A percentile compares a stretch with the other conserved stretches of the same genome.
These are phyloP conservation scores for Chrysochloris asiatica DNA, from an alignment of 2,113 vertebrate genomes.

Conservation along the genomic window DNA sequence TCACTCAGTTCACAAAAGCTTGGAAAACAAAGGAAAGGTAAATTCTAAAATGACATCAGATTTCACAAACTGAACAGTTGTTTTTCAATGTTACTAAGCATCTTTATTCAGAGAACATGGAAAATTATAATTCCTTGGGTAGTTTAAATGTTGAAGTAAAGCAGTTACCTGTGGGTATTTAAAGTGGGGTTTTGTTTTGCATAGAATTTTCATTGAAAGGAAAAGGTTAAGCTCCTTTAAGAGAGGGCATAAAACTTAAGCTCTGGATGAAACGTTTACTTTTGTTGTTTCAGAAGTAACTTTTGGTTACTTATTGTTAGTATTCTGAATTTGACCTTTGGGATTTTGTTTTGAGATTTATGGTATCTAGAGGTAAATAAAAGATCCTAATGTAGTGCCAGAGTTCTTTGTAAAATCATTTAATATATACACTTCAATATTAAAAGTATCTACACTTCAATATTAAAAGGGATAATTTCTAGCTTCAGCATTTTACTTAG, in stretches of 20 bases:
- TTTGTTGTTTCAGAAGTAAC: background rate
- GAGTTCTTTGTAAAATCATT: background rate
- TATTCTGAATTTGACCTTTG: conserved; percentile 5
- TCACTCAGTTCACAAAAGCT: no score
- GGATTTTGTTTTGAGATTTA: conserved; percentile 16
- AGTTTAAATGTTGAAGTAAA: background rate
- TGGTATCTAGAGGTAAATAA: background rate
- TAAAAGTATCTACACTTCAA: background rate
- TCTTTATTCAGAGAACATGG: background rate
- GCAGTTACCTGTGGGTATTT: background rate
- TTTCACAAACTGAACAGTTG: background rate
- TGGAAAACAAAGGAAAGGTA: no score
- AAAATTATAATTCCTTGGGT: background rate
- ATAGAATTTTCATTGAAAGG: conserved; percentile 2
- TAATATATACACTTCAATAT: conserved; percentile 22
- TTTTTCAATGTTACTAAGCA: background rate
- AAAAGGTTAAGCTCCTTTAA: background rate
- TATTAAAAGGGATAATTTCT: background rate
- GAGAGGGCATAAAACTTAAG: background rate
- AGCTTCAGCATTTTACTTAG: background rate
- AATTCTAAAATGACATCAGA: background rate
- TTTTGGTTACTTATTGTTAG: background rate
- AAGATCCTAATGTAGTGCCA: background rate
- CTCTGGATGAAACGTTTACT: background rate
- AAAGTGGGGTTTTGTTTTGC: background rate